A percentile compares a stretch with the other conserved stretches of the same genome.
Evolutionary conservation across 2,888 invertebrate species (phyloP).

Genomic region (Ryuthela nishihirai): DNA sequence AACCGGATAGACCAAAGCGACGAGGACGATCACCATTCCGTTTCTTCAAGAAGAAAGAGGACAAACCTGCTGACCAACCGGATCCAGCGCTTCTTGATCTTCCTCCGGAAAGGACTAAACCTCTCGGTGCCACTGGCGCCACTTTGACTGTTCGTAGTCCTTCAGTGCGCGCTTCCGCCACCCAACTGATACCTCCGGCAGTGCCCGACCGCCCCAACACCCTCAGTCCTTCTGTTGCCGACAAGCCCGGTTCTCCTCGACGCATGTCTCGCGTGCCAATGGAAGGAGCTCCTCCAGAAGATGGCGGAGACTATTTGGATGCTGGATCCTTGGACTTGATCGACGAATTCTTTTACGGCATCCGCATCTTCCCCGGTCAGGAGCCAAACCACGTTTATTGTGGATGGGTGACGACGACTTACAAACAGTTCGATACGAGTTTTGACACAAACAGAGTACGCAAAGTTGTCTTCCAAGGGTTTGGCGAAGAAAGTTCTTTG

Average conservation of each 20-base stretch:
- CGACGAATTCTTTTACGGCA: conserved; percentile 94
- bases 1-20: conserved; percentile 56
- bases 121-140: conserved; percentile 3
- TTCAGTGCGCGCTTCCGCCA: conserved; percentile 27
- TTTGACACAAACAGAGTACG: conserved; percentile 84
- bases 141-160: conserved; percentile 23
- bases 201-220: conserved; percentile 61
- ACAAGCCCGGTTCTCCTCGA: conserved; percentile 34
- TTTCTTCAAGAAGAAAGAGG: conserved; percentile 78
- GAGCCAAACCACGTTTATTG: conserved; percentile 93
- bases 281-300: conserved; percentile 29
- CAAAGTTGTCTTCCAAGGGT: conserved; percentile 64
- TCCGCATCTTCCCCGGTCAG: conserved; percentile 84
- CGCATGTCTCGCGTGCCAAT: conserved; percentile 27
- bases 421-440: conserved; percentile 52
- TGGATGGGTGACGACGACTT: conserved; percentile 99
- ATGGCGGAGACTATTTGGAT: conserved; percentile 56
- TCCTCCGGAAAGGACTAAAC: conserved; percentile 3
- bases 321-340: conserved; percentile 81
- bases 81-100: conserved; percentile 6
- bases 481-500: conserved; percentile 36
- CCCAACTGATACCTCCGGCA: conserved; percentile 60
- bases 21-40: conserved; percentile 89
- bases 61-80: conserved; percentile 29
- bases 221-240: conserved; percentile 25